These are phyloP conservation scores for Aleiodes testaceus DNA, from an alignment of 2,888 invertebrate genomes.

Conservation along the genomic window DNA sequence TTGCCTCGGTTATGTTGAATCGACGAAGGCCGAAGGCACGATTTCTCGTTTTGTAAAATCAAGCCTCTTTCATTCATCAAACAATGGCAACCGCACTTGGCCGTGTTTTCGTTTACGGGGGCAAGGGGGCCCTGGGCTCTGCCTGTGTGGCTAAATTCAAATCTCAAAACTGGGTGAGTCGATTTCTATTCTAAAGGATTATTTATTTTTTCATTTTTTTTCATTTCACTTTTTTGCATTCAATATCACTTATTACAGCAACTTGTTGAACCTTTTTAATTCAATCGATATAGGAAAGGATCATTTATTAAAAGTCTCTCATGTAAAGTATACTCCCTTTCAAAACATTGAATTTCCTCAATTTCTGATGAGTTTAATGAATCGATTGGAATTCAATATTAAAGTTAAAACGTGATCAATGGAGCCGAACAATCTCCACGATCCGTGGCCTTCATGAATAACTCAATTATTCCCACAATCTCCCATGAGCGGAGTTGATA, in stretches of 20 bases:
- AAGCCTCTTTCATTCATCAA: slow-evolving; percentile 51
- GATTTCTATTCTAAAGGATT: slow-evolving; percentile 9
- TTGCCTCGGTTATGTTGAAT: slow-evolving; percentile 1
- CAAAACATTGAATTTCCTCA: no score
- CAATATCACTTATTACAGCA: slow-evolving; percentile 30
- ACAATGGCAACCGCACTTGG: slow-evolving; percentile 76
- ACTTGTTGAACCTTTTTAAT: slow-evolving; percentile 34
- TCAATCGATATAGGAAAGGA: no score
- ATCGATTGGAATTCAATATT: no score
- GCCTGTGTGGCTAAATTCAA: slow-evolving; percentile 92
- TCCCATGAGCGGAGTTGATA: no score
- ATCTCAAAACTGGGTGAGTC: slow-evolving; percentile 87
- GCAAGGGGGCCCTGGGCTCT: slow-evolving; percentile 95
- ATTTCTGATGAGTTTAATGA: no score
- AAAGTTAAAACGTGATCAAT: no score
- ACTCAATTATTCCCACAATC: no score
- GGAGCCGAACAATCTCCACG: no score
- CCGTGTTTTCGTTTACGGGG: slow-evolving; percentile 93
- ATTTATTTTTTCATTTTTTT: background rate
- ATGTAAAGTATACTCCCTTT: no score
- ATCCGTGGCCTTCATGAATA: no score
- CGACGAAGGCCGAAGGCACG: background rate
- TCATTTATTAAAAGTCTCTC: no score
- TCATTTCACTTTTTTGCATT: background rate
- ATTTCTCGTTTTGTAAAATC: slow-evolving; percentile 11